Evolutionary conservation across 2,113 vertebrate species (phyloP).

Genomic region (Ellobius talpinus): DNA sequence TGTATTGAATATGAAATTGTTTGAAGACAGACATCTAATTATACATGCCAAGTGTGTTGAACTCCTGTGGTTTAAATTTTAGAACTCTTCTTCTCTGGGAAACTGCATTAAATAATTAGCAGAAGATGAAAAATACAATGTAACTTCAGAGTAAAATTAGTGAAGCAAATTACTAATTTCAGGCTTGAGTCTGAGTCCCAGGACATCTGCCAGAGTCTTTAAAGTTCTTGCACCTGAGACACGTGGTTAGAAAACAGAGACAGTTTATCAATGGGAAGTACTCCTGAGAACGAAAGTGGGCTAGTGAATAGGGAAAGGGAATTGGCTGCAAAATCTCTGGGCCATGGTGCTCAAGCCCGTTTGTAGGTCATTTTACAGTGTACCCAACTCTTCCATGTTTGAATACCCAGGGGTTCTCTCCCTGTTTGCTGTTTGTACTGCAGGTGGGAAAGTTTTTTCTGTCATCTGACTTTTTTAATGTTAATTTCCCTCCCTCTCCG

Average conservation of each 20-base stretch:
- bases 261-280: neutral
- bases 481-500: neutral
- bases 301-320: neutral
- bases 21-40: neutral
- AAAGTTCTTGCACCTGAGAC: neutral
- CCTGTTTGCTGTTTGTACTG: neutral
- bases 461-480: neutral
- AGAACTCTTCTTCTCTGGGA: too few species aligned
- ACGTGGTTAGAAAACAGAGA: neutral
- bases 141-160: neutral
- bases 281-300: neutral
- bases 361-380: neutral
- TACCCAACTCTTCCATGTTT: neutral
- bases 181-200: neutral
- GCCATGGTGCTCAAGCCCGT: neutral
- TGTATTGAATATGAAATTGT: neutral
- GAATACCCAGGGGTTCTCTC: neutral
- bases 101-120: neutral
- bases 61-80: neutral
- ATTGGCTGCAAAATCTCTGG: neutral
- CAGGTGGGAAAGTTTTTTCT: too few species aligned
- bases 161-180: neutral
- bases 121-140: neutral
- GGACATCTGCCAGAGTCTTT: too few species aligned
- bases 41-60: neutral